Conservation (phyloP, 1,140 invertebrate species). For the Pectinophora gossypiella region DNA sequence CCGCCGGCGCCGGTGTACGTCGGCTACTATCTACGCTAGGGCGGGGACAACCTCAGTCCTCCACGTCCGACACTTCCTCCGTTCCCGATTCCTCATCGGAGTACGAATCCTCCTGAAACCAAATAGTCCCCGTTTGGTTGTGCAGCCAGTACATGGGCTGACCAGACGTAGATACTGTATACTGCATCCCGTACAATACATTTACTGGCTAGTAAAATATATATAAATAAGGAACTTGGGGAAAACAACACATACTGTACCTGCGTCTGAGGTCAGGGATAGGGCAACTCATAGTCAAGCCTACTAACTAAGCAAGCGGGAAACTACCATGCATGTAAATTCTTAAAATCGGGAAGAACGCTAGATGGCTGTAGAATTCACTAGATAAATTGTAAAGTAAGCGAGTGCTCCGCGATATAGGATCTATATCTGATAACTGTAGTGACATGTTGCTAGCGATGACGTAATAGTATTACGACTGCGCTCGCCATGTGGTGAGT, state of each 20-base stretch:
- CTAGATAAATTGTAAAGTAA: constrained; percentile 10
- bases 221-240: too few species aligned
- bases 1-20: too few species aligned
- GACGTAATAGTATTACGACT: too few species aligned
- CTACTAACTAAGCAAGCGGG: constrained; percentile 28
- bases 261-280: constrained; percentile 40
- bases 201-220: too few species aligned
- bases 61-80: constrained; percentile 64
- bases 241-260: constrained; percentile 41
- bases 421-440: too few species aligned
- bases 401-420: too few species aligned
- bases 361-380: constrained; percentile 66
- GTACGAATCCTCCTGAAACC: constrained; percentile 71
- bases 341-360: constrained; percentile 23
- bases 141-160: constrained; percentile 17
- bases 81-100: constrained; percentile 65
- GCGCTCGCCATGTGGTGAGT: too few species aligned
- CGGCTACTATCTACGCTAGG: too few species aligned
- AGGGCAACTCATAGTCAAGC: constrained; percentile 22
- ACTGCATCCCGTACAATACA: constrained; percentile 3
- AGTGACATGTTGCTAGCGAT: too few species aligned
- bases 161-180: constrained; percentile 52
- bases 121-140: constrained; percentile 58
- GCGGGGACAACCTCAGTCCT: constrained; percentile 59
- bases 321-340: constrained; percentile 46